Evolutionary conservation across 1,140 invertebrate species (phyloP), one percentile per base, ranked within the genome.

Genomic region (Pogonomyrmex barbatus): DNA sequence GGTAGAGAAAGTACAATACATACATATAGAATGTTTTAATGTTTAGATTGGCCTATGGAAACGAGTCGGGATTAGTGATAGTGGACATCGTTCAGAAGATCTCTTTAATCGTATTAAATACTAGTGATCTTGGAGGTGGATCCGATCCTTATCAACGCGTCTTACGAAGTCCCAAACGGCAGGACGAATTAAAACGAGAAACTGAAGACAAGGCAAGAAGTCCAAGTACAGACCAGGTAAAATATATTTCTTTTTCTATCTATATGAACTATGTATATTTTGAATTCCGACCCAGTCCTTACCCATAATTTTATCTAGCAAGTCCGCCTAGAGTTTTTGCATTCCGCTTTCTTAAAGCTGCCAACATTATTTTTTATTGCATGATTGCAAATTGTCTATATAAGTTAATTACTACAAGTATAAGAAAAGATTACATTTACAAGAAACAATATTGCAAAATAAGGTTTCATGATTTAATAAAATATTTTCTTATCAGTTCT

Each of bases 81-180:
- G 97, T 99, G 91, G 99, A 99, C 96, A 97, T 98, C 94, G 96
- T 98, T 92, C 98, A 99, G 95, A 98, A 98, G 95, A 96, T 97
- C 83, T 97, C 98, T 94, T 96, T 99, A 88, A 95, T 98, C 88
- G 99, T 98, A 95, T 96, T 98, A 92, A 97, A 96, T 87, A 97
- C 97, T 86, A 96, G 97, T 87, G 98, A 99, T 94, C 96, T 99
- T 87, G 99, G 99, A 95, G 98, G 98, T 81, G 96, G 97, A 84
- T 95, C 96, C 93, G 98, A 99, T 95, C 98, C 98, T 33, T 98
- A 98, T 94, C 98, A 98, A 91, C 96, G 98, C 88, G 97, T 97
- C 60, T 97, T 98, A 63, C 96, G 98, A 68, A 98, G 98, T 91
- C 98, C 98, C 1, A 98, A 98, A 93, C 95, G 96, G 52, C 95